Base-by-base conservation (phyloP, 2,797 vertebrate species). In the Fundulus diaphanus region DNA sequence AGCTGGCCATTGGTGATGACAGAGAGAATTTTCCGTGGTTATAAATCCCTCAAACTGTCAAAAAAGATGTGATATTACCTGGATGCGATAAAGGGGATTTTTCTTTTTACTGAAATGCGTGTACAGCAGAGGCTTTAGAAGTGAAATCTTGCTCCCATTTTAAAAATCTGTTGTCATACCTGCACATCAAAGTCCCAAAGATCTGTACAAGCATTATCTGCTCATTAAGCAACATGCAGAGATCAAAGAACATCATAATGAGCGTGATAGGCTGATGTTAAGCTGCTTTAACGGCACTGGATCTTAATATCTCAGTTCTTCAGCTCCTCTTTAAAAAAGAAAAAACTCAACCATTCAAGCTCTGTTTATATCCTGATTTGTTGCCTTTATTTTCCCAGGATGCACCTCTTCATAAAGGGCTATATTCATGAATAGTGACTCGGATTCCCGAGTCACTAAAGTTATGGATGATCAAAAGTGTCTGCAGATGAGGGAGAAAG, bases 191-290 rank as follows among this genome's bases (percentile, higher is more conserved):
- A 92, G 91, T 80, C 12, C 7, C 37, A 70, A 13, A 69, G 82
- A 90, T 89, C 79, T 84, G 79, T 85, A 70, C 79, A 82, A 88
- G 87, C 71, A 82, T 92, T 89, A 89, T 85, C 89, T 72, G 77
- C 87, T 92, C 85, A 87, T 92, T 91, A 93, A 78, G 51, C 8
- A 85, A 83, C 69, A 78, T 72, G 68, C 56, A 5, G 75, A 92
- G 88, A 92, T 92, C 89, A 93, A 33, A 92, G 85, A 79, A 42
- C 74, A 68, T 49, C 78, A 70, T 83, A 91, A 90, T 85, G 77
- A 89, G 75, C 79, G 77, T 75, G 84, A 89, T 85, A 87, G 86
- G 35, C 79, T 84, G 83, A 77, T 69, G 66, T 87, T 91, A 91
- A 91, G 86, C 87, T 74, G 82, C 1, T 90, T 91, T 91, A 88